These are phyloP conservation scores for Hylyphantes graminicola DNA, from an alignment of 1,140 invertebrate species.

Conservation along the genomic window DNA sequence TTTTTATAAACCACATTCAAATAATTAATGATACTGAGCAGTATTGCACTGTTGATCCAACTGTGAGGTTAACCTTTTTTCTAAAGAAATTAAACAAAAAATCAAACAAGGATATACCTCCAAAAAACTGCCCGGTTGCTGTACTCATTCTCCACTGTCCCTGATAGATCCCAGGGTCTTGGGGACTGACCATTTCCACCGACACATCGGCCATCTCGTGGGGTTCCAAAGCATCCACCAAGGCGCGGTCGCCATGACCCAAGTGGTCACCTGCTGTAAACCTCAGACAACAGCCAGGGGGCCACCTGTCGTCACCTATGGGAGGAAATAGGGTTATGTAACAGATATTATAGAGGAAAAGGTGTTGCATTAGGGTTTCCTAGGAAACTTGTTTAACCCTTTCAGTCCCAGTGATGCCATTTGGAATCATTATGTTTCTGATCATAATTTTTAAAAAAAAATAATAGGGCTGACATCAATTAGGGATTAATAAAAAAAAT, in stretches of 20 bases:
- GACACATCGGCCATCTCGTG: conserved; percentile 76
- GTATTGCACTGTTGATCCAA: not conserved
- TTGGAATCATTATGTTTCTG: no score
- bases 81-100: not conserved
- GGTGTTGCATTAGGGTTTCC: not conserved
- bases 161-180: conserved; percentile 78
- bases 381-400: not conserved
- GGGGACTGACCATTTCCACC: conserved; percentile 78
- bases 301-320: conserved; percentile 78
- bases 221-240: conserved; percentile 75
- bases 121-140: conserved; percentile 82
- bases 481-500: no score
- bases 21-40: no score
- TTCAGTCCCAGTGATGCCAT: no score
- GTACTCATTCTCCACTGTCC: conserved; percentile 87
- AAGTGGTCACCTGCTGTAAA: conserved; percentile 75
- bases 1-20: no score
- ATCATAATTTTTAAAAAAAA: no score
- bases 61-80: not conserved
- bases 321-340: not conserved
- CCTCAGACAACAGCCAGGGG: conserved; percentile 78
- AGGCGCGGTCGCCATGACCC: conserved; percentile 72
- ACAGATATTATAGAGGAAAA: no score
- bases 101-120: conserved; percentile 72
- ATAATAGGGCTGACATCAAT: no score